Evolutionary conservation across 2,797 vertebrate species (phyloP), one percentile per base, ranked within the genome.

Genomic region (Distichodus sexfasciatus): DNA sequence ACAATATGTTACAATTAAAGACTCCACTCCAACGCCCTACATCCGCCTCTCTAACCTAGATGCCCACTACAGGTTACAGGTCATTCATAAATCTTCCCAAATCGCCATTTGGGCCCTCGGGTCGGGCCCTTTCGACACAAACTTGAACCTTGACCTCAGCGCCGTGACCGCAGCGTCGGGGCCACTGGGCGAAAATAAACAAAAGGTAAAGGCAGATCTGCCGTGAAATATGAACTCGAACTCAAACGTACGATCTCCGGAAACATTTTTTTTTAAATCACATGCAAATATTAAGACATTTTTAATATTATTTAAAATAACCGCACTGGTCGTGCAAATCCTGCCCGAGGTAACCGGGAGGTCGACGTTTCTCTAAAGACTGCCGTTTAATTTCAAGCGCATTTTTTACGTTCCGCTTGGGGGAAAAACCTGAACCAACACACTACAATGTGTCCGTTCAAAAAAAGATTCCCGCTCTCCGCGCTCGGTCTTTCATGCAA

Each of bases 131-230:
- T 70, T 76, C 59, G 46, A 59, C 71, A 62, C 69, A 79, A 76
- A 79, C 77, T 79, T 79, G 77, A 79, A 76, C 77, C 64, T 63
- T 74, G 71, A 48, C 72, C 77, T 51, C 53, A 40, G 60, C 51
- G n/a, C n/a, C 48, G 36, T 55, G 71, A 64, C 57, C 66, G 60
- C 47, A 24, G 46, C 55, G 63, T 43, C 43, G 64, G 57, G 57
- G 38, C 8, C 66, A 54, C 66, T 58, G 2, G 2, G 29, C 19
- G 11, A 19, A 28, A 64, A 73, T 66, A 58, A 76, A 72, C 64
- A 66, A 0, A 35, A 54, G 31, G 29, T 38, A 35, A 47, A 43
- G 31, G 67, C 31, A 15, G n/a, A 33, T 24, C 28, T 62, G 46
- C 57, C 59, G 31, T 36, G 63, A 15, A n/a, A 35, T 57, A 62